Evolutionary conservation across 1,140 invertebrate species (phyloP), one percentile per base, ranked within the genome.

Genomic region (Acromyrmex charruanus): DNA sequence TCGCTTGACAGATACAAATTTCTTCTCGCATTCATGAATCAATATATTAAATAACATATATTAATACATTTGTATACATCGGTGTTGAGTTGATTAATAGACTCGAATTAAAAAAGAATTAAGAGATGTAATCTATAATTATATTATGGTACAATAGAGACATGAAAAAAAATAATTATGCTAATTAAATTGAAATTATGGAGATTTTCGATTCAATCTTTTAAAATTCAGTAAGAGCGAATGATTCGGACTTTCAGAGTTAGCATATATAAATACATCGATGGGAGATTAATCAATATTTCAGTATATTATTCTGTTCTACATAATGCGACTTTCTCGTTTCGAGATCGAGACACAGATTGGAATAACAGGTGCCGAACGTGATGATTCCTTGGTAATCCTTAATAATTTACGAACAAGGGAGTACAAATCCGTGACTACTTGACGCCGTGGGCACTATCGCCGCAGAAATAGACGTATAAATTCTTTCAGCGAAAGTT

Each of bases 401-500:
- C 39, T 44, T 44, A 44, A 18, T 9, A 10, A 2, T n/a, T 79
- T 35, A 31, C 5, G 9, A 63, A 6, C 25, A 3, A 69, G 16
- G 1, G 77, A 65, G 0, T 49, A 77, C 59, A 80, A 68, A 53
- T 69, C n/a, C 61, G n/a, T n/a, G 59, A 68, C 1, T 66, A 7
- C 28, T 68, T 74, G 59, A 35, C 12, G 35, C 66, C 35, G 35
- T 35, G 35, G 35, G 80, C 80, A 25, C 55, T 74, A 61, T 44
- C 68, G 53, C 68, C 39, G 39, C 14, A 63, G 80, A 84, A 35
- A 44, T 74, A 65, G 66, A 81, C n/a, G 87, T 58, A 69, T 65
- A 79, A 89, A 90, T 90, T 89, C 85, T 59, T 84, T 39, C 28
- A 90, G 89, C 88, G 89, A 90, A 89, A 90, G 89, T 90, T 69